phyloP scores from a whole-genome alignment of 1,140 invertebrate genomes.

The Phortica variegata region DNA sequence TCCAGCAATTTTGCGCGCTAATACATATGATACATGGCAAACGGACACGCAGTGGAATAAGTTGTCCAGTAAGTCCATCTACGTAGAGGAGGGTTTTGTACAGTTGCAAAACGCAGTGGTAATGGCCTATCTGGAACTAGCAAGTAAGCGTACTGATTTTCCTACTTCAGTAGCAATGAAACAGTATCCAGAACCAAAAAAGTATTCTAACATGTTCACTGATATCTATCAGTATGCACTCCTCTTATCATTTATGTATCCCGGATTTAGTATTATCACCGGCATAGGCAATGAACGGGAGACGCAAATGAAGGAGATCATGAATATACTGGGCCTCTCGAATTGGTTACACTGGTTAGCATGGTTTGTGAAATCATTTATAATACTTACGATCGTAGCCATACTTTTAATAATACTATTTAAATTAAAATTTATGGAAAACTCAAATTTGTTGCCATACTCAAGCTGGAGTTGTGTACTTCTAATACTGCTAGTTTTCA shows the following conservation, averaged over 20 bases:
- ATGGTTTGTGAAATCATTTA: constrained; percentile 72
- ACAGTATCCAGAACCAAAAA: constrained; percentile 14
- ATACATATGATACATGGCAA: too few species aligned
- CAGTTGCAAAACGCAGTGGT: too few species aligned
- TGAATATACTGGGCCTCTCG: constrained; percentile 81
- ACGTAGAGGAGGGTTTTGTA: too few species aligned
- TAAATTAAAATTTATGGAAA: constrained; percentile 33
- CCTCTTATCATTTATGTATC: not conserved
- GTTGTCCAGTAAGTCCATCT: too few species aligned
- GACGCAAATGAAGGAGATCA: constrained; percentile 68
- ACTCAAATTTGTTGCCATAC: constrained; percentile 58
- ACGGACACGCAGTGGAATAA: too few species aligned
- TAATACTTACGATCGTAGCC: not conserved
- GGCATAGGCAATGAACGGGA: constrained; percentile 63
- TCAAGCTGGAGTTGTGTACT: constrained; percentile 66
- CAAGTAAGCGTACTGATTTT: too few species aligned
- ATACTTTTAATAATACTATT: constrained; percentile 15
- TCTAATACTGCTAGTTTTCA: constrained; percentile 14
- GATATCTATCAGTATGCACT: too few species aligned
- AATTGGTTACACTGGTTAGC: constrained; percentile 79
- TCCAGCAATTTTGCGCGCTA: too few species aligned
- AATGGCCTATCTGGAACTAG: too few species aligned
- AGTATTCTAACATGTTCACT: too few species aligned
- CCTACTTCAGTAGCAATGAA: constrained; percentile 1
- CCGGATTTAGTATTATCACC: not conserved